Conservation (phyloP, 2,888 invertebrate species). For the Thereva unica region DNA sequence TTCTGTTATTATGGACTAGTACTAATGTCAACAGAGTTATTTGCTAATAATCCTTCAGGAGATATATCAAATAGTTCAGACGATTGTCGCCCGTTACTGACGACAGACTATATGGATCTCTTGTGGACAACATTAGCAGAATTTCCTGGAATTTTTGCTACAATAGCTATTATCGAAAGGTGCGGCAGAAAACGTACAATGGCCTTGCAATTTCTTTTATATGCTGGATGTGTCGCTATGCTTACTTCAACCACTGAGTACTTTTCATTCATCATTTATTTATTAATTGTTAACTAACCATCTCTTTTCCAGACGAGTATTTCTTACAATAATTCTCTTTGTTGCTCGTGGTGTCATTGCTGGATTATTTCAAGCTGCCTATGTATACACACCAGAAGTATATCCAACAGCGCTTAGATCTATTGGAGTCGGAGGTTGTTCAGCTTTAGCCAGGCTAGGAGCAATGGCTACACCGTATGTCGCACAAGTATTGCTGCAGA, state of each 20-base stretch:
- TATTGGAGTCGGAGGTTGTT: slow-evolving; percentile 90
- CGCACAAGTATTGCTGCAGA: slow-evolving; percentile 78
- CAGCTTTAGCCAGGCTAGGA: slow-evolving; percentile 87
- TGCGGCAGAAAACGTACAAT: slow-evolving; percentile 90
- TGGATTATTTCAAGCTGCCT: slow-evolving; percentile 93
- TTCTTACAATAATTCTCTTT: slow-evolving; percentile 82
- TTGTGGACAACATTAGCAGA: slow-evolving; percentile 93
- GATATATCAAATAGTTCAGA: slow-evolving; percentile 52
- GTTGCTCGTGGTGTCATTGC: slow-evolving; percentile 89
- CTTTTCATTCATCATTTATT: slow-evolving; percentile 35
- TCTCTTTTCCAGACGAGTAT: slow-evolving; percentile 65
- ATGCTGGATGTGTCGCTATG: slow-evolving; percentile 75
- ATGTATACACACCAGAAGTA: slow-evolving; percentile 94
- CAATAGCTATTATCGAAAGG: slow-evolving; percentile 85
- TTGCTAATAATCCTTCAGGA: slow-evolving; percentile 55
- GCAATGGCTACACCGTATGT: slow-evolving; percentile 94
- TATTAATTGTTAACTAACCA: background rate
- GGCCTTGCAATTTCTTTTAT: slow-evolving; percentile 88
- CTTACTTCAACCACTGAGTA: slow-evolving; percentile 75
- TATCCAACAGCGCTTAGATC: slow-evolving; percentile 88
- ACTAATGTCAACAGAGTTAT: slow-evolving; percentile 90
- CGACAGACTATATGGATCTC: slow-evolving; percentile 88
- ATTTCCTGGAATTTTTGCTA: slow-evolving; percentile 90
- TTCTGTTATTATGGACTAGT: slow-evolving; percentile 96
- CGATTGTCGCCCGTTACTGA: slow-evolving; percentile 73